Base-by-base conservation (phyloP, 2,113 vertebrate genomes). In the Anolis sagrei region DNA sequence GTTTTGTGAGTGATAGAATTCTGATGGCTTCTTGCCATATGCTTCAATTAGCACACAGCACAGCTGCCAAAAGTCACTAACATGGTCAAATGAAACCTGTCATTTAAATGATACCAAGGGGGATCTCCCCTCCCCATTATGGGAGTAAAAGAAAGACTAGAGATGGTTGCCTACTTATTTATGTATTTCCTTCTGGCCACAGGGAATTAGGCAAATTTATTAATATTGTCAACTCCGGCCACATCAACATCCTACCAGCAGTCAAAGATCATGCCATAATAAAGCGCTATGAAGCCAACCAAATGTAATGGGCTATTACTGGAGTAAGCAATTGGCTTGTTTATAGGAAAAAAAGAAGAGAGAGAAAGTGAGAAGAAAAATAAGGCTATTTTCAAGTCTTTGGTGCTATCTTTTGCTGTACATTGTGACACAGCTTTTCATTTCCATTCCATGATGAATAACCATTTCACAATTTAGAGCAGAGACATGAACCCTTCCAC, bases 401-500 rank as follows among this genome's bases (percentile, higher is more conserved):
- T 29, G 36, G 5, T 44, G 2, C 7, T 34, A 25, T 13, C 29
- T 62, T 49, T 80, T 39, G n/a, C 77, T 34, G 32, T 80, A 36
- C 51, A 64, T 74, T 80, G 23, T 66, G 21, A 75, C 39, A 66
- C 9, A 75, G 19, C 23, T 62, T 51, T 86, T 48, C 79, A 64
- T 79, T 74, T 62, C 48, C 6, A 86, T 74, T 39, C 61, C 23
- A 66, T 81, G 78, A 86, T 66, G 39, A 80, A 79, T 74, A 80
- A 49, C 8, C 23, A 66, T 80, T 80, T 48, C 62, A n/a, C 84
- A 74, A 81, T 80, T 86, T 86, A 80, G 48, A 39, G 5, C 39
- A 29, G 23, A 86, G 16, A 36, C 48, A 62, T 62, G 51, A 16
- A 64, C 58, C 54, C 51, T 74, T 34, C 77, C 70, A 73, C 39